Conservation (phyloP, 2,888 invertebrate species). For the Apamea monoglypha region DNA sequence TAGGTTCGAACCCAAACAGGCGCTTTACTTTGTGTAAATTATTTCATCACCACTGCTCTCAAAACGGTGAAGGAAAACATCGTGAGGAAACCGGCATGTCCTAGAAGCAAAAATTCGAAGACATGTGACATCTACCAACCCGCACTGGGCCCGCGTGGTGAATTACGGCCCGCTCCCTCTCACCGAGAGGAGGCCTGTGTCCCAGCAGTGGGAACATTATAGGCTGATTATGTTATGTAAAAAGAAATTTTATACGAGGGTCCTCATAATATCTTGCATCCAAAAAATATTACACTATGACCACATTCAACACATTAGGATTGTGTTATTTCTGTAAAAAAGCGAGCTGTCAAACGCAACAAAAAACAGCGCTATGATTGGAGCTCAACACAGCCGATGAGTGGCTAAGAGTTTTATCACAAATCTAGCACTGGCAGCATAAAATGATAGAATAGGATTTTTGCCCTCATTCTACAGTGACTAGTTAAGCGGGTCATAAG, state of each 20-base stretch:
- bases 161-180: no score
- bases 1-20: no score
- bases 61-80: no score
- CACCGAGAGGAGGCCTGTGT: no score
- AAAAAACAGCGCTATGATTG: not conserved
- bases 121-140: no score
- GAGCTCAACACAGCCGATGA: not conserved
- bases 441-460: not conserved
- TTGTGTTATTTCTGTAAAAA: not conserved
- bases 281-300: not conserved
- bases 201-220: no score
- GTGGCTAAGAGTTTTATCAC: not conserved
- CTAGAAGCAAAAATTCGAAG: no score
- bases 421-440: not conserved
- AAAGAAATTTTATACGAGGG: not conserved
- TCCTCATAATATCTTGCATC: not conserved
- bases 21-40: no score
- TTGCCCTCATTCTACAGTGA: not conserved
- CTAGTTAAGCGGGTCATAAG: conserved; percentile 31
- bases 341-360: not conserved
- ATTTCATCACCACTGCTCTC: no score
- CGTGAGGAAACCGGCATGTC: no score
- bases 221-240: no score
- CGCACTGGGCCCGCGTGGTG: no score
- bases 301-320: not conserved